A percentile compares a stretch with the other conserved stretches of the same genome.
These are phyloP conservation scores for Cryptomyrus ogoouensis DNA, from an alignment of 2,113 vertebrate genomes.

Conservation along the genomic window DNA sequence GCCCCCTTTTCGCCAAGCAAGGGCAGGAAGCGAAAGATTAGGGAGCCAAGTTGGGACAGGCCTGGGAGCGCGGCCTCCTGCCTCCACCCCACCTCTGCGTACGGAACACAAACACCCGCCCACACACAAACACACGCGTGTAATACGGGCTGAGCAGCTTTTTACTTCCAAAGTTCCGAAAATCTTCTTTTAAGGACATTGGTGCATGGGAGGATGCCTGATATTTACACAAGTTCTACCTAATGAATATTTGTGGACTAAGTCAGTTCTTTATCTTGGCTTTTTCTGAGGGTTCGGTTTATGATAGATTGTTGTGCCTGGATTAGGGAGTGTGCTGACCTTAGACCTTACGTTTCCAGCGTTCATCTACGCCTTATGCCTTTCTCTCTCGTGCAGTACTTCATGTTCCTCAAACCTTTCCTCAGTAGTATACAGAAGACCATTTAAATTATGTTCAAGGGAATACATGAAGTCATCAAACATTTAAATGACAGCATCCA, in stretches of 20 bases:
- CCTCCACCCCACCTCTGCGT: not conserved
- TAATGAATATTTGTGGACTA: not conserved
- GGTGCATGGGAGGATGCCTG: not conserved
- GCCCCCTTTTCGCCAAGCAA: conserved; percentile 31
- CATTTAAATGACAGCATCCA: not conserved
- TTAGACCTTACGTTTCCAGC: not conserved
- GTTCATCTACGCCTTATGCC: not conserved
- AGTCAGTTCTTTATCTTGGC: not conserved
- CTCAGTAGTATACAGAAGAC: not conserved
- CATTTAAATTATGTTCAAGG: not conserved
- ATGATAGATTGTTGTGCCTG: not conserved
- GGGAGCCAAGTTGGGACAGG: conserved; percentile 61
- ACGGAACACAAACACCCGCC: not conserved
- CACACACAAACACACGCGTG: not conserved
- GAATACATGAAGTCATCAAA: not conserved
- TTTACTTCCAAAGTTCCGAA: not conserved
- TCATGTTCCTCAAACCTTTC: not conserved
- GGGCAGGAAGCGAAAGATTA: conserved; percentile 62
- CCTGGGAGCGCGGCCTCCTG: conserved; percentile 1
- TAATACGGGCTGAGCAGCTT: not conserved
- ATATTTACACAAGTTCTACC: not conserved
- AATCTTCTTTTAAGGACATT: not conserved
- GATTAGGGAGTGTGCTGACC: not conserved
- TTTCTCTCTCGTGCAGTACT: not conserved
- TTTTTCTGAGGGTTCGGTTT: not conserved